Evolutionary conservation across 1,140 invertebrate species (phyloP), one percentile per base, ranked within the genome.

Genomic region (Drosophila truncata): DNA sequence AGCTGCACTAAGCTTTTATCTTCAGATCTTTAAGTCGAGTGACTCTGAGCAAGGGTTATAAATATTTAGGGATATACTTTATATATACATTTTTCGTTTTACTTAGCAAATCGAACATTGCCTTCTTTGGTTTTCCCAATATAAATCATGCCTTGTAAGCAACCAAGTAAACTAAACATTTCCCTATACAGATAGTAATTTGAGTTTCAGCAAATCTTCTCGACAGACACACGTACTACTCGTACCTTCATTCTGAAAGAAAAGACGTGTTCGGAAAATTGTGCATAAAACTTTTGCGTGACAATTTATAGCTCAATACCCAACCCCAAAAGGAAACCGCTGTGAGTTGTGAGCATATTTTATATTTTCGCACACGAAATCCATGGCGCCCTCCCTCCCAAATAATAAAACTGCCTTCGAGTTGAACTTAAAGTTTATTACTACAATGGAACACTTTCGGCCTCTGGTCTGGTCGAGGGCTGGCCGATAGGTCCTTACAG

Each of bases 401-500:
- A 31, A 35, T 46, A 72, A 59, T 71, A 71, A 47, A 58, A 71
- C 55, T 59, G 27, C 29, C 70, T 55, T 49, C 23, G 18, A 29
- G 35, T 72, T 60, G 52, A 60, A 73, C 67, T 73, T 73, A 60
- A 60, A 35, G 27, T 73, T 73, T 73, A 72, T 73, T 72, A 23
- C 25, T 20, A 55, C 52, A 55, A 55, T 37, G 41, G 67, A 60
- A 60, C 69, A 41, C 50, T 33, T 25, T 70, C 65, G 65, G 33
- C 60, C 46, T 13, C 14, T 50, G 60, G 31, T 37, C 60, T 27
- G 47, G 47, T 54, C 61, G 31, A 39, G 49, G 61, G 61, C 35
- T 52, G 44, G 61, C 65, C 62, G 47, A 54, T 66, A 29, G 46
- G 47, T 70, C 31, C 67, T 60, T 50, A 33, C 39, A 72, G 70